phyloP scores from a whole-genome alignment of 2,113 vertebrate species.

The Picathartes gymnocephalus region DNA sequence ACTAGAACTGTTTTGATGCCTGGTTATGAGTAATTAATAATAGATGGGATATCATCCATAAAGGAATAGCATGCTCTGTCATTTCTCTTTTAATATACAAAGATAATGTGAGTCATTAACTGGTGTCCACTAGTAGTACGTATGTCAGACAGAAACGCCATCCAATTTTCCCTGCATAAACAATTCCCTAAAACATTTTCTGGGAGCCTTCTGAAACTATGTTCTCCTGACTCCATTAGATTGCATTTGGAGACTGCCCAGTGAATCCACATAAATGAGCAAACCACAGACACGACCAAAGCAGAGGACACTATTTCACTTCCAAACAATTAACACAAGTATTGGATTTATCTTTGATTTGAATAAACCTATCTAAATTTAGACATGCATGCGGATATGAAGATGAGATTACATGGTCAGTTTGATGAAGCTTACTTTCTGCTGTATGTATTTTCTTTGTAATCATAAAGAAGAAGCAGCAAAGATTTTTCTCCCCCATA shows the following conservation, averaged over 20 bases:
- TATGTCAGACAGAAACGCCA: neutral
- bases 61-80: neutral
- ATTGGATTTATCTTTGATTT: neutral
- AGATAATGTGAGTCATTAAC: neutral
- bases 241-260: neutral
- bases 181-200: neutral
- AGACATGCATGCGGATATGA: neutral
- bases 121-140: neutral
- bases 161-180: neutral
- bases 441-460: neutral
- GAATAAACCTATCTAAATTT: neutral
- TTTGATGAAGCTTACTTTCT: neutral
- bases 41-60: neutral
- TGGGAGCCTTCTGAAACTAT: neutral
- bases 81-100: neutral
- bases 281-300: neutral
- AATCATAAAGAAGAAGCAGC: neutral
- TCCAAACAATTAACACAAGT: neutral
- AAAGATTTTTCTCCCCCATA: neutral
- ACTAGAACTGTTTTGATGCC: neutral
- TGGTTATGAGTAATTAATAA: neutral
- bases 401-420: neutral
- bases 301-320: neutral
- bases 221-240: neutral
- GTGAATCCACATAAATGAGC: neutral